Evolutionary conservation across 2,797 vertebrate genomes (phyloP).

Genomic region (Cossypha dichroa): DNA sequence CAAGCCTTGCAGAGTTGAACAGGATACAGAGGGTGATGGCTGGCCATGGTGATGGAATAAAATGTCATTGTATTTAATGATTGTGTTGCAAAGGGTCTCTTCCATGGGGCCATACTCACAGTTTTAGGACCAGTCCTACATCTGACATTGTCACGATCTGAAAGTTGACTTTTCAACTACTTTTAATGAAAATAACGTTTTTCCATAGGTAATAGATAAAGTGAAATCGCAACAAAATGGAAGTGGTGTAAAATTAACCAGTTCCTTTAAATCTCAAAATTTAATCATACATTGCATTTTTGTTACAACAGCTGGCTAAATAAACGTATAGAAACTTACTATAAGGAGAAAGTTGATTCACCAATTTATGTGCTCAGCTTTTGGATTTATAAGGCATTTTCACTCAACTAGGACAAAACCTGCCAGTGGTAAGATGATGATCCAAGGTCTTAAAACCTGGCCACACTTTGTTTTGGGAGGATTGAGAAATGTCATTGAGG

Average conservation of each 20-base stretch:
- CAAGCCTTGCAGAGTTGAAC: accelerated
- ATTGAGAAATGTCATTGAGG: not conserved
- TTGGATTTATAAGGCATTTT: not conserved
- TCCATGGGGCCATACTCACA: not conserved
- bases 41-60: not conserved
- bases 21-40: not conserved
- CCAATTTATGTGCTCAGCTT: accelerated
- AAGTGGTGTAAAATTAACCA: not conserved
- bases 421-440: not conserved
- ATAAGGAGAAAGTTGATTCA: not conserved
- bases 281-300: not conserved
- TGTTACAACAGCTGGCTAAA: not conserved
- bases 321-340: not conserved
- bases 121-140: not conserved
- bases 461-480: not conserved
- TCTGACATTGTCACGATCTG: not conserved
- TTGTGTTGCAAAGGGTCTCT: not conserved
- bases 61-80: not conserved
- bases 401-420: not conserved
- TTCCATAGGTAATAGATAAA: not conserved
- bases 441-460: not conserved
- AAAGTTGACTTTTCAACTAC: not conserved
- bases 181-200: not conserved
- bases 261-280: not conserved
- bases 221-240: not conserved